Percentiles rank a stretch among this genome's conserved stretches.
These are phyloP conservation scores for Cavia aperea DNA, from an alignment of 2,113 vertebrate species.

Conservation along the genomic window DNA sequence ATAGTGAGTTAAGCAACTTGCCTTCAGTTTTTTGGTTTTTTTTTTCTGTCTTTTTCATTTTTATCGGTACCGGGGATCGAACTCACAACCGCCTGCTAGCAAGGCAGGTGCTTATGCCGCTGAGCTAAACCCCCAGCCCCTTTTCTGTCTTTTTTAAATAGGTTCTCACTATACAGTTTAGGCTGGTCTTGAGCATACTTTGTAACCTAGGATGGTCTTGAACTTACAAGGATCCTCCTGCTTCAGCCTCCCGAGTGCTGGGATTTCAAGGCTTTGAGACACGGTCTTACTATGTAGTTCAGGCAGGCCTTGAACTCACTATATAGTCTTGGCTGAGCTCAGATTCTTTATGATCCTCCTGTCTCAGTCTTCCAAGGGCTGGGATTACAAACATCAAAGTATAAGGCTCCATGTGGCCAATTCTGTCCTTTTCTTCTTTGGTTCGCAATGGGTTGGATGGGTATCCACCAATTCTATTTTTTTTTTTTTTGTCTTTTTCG, in stretches of 20 bases:
- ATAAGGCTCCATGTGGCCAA: background rate
- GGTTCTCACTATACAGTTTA: too few relatives aligned
- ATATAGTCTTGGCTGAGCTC: background rate
- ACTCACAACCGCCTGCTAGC: too few relatives aligned
- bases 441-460: background rate
- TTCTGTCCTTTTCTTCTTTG: background rate
- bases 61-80: too few relatives aligned
- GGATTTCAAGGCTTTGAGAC: background rate
- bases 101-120: too few relatives aligned
- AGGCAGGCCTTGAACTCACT: background rate
- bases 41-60: background rate
- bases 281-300: background rate
- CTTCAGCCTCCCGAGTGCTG: too few relatives aligned
- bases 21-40: background rate
- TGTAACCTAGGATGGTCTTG: too few relatives aligned
- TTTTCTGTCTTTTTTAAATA: too few relatives aligned
- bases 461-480: background rate
- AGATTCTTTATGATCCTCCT: background rate
- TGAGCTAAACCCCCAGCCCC: too few relatives aligned
- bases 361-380: background rate
- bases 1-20: background rate
- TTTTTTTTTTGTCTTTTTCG: too few relatives aligned
- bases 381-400: background rate
- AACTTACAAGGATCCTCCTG: too few relatives aligned
- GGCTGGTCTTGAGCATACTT: too few relatives aligned